A percentile compares a stretch with the other conserved stretches of the same genome.
phyloP scores from a whole-genome alignment of 2,113 vertebrate genomes.

The Eupsittula cactorum region DNA sequence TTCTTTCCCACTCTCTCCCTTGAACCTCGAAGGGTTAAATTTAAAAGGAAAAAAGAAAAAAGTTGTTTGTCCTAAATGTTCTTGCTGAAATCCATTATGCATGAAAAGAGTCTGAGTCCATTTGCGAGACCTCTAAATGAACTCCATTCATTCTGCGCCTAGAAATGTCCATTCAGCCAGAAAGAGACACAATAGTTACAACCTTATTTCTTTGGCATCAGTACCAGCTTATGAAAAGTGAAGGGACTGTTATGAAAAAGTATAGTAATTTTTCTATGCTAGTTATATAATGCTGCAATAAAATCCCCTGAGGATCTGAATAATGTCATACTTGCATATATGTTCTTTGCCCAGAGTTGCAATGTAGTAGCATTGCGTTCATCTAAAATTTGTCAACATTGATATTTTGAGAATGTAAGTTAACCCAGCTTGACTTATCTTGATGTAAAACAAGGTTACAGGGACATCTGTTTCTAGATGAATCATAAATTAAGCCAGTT shows the following conservation, averaged over 20 bases:
- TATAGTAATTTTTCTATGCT: conserved; percentile 35
- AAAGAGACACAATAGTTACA: conserved; percentile 76
- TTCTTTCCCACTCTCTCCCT: not conserved
- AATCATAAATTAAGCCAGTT: not conserved
- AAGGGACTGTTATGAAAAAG: conserved; percentile 53
- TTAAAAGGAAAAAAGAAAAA: not conserved
- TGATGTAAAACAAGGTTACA: not conserved
- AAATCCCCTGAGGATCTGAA: conserved; percentile 16
- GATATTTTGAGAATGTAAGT: not conserved
- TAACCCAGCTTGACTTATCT: not conserved
- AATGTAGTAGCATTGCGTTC: not conserved
- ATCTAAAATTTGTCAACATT: not conserved
- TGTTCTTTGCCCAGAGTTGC: not conserved
- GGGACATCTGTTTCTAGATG: not conserved
- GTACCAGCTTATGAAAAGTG: conserved; percentile 61
- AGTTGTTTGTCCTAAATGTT: conserved; percentile 77
- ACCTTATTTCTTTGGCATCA: conserved; percentile 73
- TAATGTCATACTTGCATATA: not conserved
- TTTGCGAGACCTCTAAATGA: conserved; percentile 85
- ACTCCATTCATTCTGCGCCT: conserved; percentile 88
- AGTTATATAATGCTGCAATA: conserved; percentile 63
- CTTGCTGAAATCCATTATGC: conserved; percentile 78
- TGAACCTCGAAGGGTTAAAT: conserved; percentile 36
- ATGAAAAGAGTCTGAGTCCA: conserved; percentile 80
- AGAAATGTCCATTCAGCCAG: conserved; percentile 78